Conservation (phyloP, 2,888 invertebrate genomes). For the Hylaea fasciaria region DNA sequence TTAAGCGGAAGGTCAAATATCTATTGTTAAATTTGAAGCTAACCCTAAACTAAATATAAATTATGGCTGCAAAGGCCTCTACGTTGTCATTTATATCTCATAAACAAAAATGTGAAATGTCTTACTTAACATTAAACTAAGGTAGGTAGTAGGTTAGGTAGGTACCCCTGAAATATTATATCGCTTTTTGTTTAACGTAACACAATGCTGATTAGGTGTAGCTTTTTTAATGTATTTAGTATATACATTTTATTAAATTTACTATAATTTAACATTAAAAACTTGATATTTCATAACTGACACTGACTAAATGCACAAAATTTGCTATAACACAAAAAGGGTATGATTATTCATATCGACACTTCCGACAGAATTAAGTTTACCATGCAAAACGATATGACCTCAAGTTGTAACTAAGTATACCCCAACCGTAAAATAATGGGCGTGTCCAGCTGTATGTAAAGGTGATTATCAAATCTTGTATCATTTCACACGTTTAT, state of each 20-base stretch:
- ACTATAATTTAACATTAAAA: too few species aligned
- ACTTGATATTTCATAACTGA: too few species aligned
- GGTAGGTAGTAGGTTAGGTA: too few species aligned
- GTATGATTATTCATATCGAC: too few species aligned
- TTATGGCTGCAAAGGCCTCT: constrained; percentile 20
- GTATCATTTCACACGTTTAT: neutral
- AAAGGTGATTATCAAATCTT: neutral
- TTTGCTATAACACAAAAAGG: neutral
- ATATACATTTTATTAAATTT: too few species aligned
- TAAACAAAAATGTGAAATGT: constrained; percentile 22
- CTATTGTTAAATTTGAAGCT: constrained; percentile 21
- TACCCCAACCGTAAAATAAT: neutral
- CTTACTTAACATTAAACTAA: constrained; percentile 19
- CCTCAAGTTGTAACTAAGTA: too few species aligned
- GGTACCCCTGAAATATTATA: constrained; percentile 24
- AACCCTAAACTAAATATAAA: constrained; percentile 29
- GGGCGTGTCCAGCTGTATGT: neutral
- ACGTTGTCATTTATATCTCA: constrained; percentile 16
- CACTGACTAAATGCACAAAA: neutral
- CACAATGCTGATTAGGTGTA: neutral
- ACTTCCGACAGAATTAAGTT: too few species aligned
- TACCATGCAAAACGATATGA: too few species aligned
- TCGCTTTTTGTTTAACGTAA: constrained; percentile 4
- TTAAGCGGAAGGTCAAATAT: constrained; percentile 17
- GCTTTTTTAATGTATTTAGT: neutral